Evolutionary conservation across 2,888 invertebrate species (phyloP).

Genomic region (Xestia c-nigrum): DNA sequence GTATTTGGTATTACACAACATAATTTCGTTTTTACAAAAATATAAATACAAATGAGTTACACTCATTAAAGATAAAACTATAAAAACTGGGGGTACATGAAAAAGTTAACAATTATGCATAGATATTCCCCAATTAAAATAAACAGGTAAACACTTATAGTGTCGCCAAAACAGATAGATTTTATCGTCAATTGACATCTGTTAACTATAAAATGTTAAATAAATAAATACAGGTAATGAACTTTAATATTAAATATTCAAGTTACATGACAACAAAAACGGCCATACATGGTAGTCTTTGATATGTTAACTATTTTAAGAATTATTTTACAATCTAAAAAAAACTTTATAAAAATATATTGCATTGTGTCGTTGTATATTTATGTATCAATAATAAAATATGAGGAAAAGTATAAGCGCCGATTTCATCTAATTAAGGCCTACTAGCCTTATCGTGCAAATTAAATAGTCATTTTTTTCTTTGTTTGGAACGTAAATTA

Average conservation of each 20-base stretch:
- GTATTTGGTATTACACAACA: constrained; percentile 89
- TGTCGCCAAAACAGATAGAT: constrained; percentile 79
- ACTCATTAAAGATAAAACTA: constrained; percentile 83
- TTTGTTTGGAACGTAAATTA: constrained; percentile 54
- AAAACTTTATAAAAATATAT: constrained; percentile 84
- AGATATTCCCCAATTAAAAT: constrained; percentile 76
- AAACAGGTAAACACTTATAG: constrained; percentile 85
- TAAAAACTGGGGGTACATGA: constrained; percentile 77
- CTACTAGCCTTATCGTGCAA: constrained; percentile 46
- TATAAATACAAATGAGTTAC: constrained; percentile 83
- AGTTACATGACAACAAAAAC: constrained; percentile 75
- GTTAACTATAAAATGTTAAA: constrained; percentile 76
- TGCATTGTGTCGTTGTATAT: constrained; percentile 87
- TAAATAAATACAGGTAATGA: constrained; percentile 73
- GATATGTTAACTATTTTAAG: constrained; percentile 79
- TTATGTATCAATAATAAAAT: constrained; percentile 80
- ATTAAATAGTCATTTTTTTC: constrained; percentile 43
- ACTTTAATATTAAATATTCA: constrained; percentile 78
- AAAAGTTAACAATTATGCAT: constrained; percentile 76
- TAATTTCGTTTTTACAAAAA: constrained; percentile 79
- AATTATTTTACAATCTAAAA: constrained; percentile 78
- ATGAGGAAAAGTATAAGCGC: constrained; percentile 67
- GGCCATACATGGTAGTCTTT: constrained; percentile 78
- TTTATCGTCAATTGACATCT: constrained; percentile 82
- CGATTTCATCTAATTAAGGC: constrained; percentile 65